A percentile compares a stretch with the other conserved stretches of the same genome.
Evolutionary conservation across 2,888 invertebrate genomes (phyloP).

Genomic region (Oligia fasciuncula): DNA sequence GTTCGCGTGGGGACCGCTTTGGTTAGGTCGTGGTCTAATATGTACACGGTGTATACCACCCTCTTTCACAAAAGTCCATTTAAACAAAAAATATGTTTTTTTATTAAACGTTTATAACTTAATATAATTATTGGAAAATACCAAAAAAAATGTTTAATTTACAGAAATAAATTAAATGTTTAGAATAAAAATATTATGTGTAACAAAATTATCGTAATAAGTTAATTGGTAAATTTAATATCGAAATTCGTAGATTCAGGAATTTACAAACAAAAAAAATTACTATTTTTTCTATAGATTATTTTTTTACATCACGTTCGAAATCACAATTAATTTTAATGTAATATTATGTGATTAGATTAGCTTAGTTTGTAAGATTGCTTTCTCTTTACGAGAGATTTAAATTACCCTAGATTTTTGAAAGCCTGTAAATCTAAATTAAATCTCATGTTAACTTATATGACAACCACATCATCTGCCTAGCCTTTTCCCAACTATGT

Average conservation of each 20-base stretch:
- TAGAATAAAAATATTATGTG: constrained; percentile 31
- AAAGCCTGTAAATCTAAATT: constrained; percentile 9
- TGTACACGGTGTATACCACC: too few relatives aligned
- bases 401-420: neutral
- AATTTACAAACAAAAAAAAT: neutral
- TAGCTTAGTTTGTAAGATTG: constrained; percentile 31
- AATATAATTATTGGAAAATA: constrained; percentile 26
- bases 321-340: constrained; percentile 51
- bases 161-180: constrained; percentile 21
- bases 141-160: neutral
- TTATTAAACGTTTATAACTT: neutral
- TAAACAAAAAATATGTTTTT: neutral
- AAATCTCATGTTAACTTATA: neutral
- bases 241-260: neutral
- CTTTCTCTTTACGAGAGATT: neutral
- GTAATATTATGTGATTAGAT: constrained; percentile 32
- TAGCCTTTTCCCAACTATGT: neutral
- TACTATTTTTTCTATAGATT: constrained; percentile 27
- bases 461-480: neutral
- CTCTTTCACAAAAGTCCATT: neutral
- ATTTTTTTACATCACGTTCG: constrained; percentile 17
- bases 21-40: neutral
- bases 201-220: constrained; percentile 2
- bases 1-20: too few relatives aligned
- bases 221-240: constrained; percentile 10